A percentile compares a stretch with the other conserved stretches of the same genome.
Conservation (phyloP, 2,113 vertebrate species). For the Protomyctophum bolini region DNA sequence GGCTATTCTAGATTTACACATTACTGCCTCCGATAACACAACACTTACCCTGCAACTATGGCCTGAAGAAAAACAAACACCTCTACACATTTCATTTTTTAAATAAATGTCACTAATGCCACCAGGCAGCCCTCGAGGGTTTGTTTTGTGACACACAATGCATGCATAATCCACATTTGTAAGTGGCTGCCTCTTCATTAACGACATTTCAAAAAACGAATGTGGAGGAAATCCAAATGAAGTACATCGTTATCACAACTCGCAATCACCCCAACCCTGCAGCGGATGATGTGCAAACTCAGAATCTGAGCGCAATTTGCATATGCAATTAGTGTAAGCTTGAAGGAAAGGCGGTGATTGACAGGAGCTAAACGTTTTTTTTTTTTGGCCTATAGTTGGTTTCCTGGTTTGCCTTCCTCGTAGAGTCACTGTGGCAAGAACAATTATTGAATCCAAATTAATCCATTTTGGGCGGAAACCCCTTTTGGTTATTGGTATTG, state of each 20-base stretch:
- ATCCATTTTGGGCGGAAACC: no score
- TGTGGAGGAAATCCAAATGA: conserved; percentile 54
- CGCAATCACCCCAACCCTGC: conserved; percentile 64
- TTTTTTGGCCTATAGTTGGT: conserved; percentile 36
- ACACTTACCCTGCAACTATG: conserved; percentile 10
- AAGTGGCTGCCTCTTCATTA: conserved; percentile 68
- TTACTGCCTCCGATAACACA: not conserved
- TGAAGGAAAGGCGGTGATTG: conserved; percentile 60
- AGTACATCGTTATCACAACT: conserved; percentile 46
- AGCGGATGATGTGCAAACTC: conserved; percentile 41
- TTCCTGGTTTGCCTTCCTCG: not conserved
- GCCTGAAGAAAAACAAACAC: conserved; percentile 16
- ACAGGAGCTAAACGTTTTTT: conserved; percentile 45
- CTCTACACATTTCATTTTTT: conserved; percentile 37
- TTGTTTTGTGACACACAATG: conserved; percentile 49
- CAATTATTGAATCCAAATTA: conserved; percentile 40
- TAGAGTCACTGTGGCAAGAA: not conserved
- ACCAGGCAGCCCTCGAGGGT: conserved; percentile 28
- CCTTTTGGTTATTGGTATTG: no score
- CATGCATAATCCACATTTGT: conserved; percentile 52
- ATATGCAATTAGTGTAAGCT: conserved; percentile 68
- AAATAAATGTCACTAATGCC: conserved; percentile 46
- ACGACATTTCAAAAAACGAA: conserved; percentile 44
- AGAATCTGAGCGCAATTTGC: conserved; percentile 64
- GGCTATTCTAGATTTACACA: not conserved